Evolutionary conservation across 1,140 invertebrate genomes (phyloP).

Genomic region (Ostrea edulis): DNA sequence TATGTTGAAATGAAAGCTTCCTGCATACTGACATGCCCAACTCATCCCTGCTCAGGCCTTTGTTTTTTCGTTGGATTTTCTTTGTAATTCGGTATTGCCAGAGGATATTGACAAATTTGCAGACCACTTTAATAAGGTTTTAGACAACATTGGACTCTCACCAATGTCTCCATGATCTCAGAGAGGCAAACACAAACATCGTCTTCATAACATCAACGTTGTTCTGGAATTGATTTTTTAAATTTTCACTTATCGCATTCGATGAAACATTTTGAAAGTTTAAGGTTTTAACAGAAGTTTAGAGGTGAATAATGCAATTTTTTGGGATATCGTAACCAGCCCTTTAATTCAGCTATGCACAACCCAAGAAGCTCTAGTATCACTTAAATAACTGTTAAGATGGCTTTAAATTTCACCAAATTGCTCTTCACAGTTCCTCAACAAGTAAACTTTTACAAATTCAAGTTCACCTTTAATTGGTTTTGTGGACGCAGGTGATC

Average conservation of each 20-base stretch:
- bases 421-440: constrained; percentile 4
- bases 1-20: neutral
- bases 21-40: neutral
- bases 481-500: neutral
- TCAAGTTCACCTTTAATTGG: constrained; percentile 36
- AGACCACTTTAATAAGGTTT: constrained; percentile 28
- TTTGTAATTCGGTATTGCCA: constrained; percentile 2
- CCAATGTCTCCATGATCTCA: constrained; percentile 14
- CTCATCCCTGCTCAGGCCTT: constrained; percentile 10
- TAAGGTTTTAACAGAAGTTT: neutral
- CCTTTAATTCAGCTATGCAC: neutral
- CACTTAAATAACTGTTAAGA: constrained; percentile 33
- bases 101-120: constrained; percentile 14
- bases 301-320: neutral
- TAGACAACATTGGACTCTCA: neutral
- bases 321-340: neutral
- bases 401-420: constrained; percentile 29
- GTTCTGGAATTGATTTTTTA: neutral
- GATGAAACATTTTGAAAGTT: no score
- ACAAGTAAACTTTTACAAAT: constrained; percentile 21
- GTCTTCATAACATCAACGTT: neutral
- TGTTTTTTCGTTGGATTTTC: constrained; percentile 33
- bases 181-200: neutral
- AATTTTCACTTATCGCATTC: no score
- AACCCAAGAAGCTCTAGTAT: neutral